Evolutionary conservation across 2,888 invertebrate species (phyloP), one percentile per base, ranked within the genome.

Genomic region (Axea sp.): DNA sequence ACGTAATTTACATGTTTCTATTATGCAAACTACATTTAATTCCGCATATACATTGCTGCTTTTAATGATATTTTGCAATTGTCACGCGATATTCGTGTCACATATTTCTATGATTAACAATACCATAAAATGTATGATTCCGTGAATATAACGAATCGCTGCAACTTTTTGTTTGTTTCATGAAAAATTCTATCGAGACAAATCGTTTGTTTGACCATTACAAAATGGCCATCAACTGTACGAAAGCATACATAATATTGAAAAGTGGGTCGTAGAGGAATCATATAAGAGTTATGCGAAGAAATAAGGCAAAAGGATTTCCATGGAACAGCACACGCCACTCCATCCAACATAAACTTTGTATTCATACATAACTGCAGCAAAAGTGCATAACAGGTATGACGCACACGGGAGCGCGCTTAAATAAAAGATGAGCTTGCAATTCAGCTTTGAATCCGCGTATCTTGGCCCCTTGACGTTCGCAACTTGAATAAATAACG

Each of bases 341-440:
- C 49, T 62, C 22, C 14, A 62, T 65, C 59, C 45, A 64, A 60
- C 69, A 49, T 74, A 69, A 69, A 74, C 59, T 74, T 65, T 53
- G 73, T 68, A 68, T 68, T 55, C 68, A 68, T 62, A 51, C 49
- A 45, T 73, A 73, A 73, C 55, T 62, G 53, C 35, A 26, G 49
- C 43, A 68, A 57, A 68, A 73, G 62, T 47, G 60, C 67, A 73
- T 67, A 60, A 65, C 59, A 67, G 47, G 53, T 67, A 73, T 47
- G 47, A 41, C 43, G 30, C 31, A 43, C 33, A 22, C 31, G 41
- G 28, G 30, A 45, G 31, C 47, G 19, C 28, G 39, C 37, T 45
- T 60, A 67, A 73, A 73, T 67, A 73, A 73, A 73, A 73, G 73
- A 67, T 67, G 67, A 73, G 59, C 37, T 51, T 30, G 45, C 67